These are phyloP conservation scores for Stegostoma tigrinum DNA, from an alignment of 2,113 vertebrate species.

Conservation along the genomic window DNA sequence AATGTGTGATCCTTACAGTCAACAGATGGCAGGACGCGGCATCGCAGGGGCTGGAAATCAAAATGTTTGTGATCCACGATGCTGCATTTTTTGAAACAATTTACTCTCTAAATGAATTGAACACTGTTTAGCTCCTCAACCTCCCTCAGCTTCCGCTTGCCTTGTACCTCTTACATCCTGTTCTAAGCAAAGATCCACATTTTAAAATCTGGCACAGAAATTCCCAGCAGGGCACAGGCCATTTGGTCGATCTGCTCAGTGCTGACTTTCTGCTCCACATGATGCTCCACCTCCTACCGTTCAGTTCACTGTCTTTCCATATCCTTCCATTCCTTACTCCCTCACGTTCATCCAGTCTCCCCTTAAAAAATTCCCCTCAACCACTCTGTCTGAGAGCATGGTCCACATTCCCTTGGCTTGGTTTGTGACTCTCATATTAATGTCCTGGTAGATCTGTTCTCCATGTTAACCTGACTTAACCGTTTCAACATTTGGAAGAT, in stretches of 20 bases:
- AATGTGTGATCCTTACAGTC: conserved; percentile 17
- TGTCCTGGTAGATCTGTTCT: too few species aligned
- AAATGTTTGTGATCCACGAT: conserved; percentile 26
- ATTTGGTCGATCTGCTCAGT: too few species aligned
- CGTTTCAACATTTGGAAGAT: background rate
- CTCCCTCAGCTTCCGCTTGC: background rate
- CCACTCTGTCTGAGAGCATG: too few species aligned
- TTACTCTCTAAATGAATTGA: background rate
- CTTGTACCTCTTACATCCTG: background rate
- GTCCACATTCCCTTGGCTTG: too few species aligned
- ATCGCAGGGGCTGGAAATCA: background rate
- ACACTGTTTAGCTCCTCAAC: background rate
- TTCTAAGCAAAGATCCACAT: background rate
- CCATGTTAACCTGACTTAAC: too few species aligned
- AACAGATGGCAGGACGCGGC: background rate
- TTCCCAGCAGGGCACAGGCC: too few species aligned
- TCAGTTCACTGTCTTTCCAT: background rate
- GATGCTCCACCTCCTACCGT: background rate
- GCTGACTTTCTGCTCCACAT: too few species aligned
- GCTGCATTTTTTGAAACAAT: background rate
- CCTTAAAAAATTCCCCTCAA: background rate
- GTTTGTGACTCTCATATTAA: too few species aligned
- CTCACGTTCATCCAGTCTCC: too few species aligned
- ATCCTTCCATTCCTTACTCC: background rate
- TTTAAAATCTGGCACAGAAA: background rate